phyloP scores from a whole-genome alignment of 2,888 invertebrate genomes.

The Aspidiotus rigidus region DNA sequence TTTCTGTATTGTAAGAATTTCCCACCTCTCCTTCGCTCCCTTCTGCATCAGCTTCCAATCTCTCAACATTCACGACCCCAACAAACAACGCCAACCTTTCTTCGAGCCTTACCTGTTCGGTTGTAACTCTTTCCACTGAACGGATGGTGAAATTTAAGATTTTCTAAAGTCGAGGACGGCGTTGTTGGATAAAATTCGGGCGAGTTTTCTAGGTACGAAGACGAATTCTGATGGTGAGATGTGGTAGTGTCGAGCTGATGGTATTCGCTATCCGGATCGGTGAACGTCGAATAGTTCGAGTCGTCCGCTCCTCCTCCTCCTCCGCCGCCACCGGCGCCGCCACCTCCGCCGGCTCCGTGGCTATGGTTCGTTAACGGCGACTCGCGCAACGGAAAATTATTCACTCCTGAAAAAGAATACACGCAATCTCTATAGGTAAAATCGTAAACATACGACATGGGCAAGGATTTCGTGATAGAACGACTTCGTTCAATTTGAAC shows the following conservation, averaged over 20 bases:
- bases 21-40: too few species aligned
- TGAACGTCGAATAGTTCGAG: conserved; percentile 26
- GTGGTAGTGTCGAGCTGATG: conserved; percentile 49
- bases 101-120: conserved; percentile 11
- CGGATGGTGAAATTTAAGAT: conserved; percentile 63
- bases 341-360: conserved; percentile 37
- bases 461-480: not conserved
- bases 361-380: conserved; percentile 37
- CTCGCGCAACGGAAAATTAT: conserved; percentile 22
- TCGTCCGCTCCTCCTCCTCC: conserved; percentile 29
- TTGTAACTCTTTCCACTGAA: conserved; percentile 30
- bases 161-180: conserved; percentile 44
- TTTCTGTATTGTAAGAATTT: too few species aligned
- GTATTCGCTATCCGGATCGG: conserved; percentile 50
- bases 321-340: conserved; percentile 40
- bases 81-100: too few species aligned
- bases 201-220: conserved; percentile 56
- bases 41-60: too few species aligned
- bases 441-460: too few species aligned
- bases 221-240: conserved; percentile 44
- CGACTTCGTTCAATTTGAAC: not conserved
- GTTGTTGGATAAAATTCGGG: conserved; percentile 63
- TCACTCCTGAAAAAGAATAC: conserved; percentile 7
- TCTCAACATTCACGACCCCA: too few species aligned
- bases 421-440: too few species aligned